Evolutionary conservation across 2,113 vertebrate genomes (phyloP).

Genomic region (Triplophysa rosa): DNA sequence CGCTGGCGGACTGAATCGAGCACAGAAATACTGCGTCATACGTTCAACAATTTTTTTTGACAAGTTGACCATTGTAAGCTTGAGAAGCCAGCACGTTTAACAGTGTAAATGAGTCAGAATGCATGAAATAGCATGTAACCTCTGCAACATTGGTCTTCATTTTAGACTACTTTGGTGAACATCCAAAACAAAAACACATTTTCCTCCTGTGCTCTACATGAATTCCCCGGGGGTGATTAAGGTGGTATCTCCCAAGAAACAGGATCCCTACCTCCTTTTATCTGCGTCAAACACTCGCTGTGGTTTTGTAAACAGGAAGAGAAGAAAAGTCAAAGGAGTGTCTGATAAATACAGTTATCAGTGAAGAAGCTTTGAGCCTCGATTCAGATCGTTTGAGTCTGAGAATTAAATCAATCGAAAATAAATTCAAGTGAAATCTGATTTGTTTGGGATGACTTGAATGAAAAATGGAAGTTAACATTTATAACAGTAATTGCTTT

Average conservation of each 20-base stretch:
- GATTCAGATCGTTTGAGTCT: neutral
- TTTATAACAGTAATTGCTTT: neutral
- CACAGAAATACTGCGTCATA: too few species aligned
- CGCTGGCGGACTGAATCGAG: too few species aligned
- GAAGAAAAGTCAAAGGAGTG: constrained; percentile 9
- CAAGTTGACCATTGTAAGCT: too few species aligned
- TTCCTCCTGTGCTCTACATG: neutral
- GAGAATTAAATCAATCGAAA: neutral
- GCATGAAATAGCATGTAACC: too few species aligned
- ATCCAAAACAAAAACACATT: neutral
- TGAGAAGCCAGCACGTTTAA: too few species aligned
- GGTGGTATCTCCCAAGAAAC: neutral
- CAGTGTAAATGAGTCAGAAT: too few species aligned
- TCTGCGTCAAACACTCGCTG: neutral
- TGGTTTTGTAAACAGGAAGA: constrained; percentile 3
- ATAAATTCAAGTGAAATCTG: neutral
- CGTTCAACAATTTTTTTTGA: too few species aligned
- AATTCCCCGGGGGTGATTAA: neutral
- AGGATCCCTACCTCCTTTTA: constrained; percentile 18
- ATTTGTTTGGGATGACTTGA: neutral
- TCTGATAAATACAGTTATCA: neutral
- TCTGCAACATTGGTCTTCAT: neutral
- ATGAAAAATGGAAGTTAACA: neutral
- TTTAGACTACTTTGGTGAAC: neutral
- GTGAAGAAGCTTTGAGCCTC: neutral